Evolutionary conservation across 2,113 vertebrate genomes (phyloP), one percentile per base, ranked within the genome.

Genomic region (Willisornis vidua): DNA sequence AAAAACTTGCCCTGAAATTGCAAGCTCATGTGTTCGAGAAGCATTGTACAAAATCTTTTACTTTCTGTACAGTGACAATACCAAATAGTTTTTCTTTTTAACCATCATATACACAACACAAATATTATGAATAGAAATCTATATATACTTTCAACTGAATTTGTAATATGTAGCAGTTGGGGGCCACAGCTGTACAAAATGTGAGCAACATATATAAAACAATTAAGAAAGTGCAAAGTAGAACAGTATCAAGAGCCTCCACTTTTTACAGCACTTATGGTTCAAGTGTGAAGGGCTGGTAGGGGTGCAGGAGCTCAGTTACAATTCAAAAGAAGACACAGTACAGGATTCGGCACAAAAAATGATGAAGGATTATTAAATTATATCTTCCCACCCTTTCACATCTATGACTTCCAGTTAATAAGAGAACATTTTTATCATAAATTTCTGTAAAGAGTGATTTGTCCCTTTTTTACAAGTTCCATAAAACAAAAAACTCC

Each of bases 101-200:
- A 97, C 96, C 98, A 76, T 96, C 97, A 98, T 98, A 98, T 98
- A 98, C 97, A 98, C 92, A 98, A 97, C 94, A 98, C 92, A 97
- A 97, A 94, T 97, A 96, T 91, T 75, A 97, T 80, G 71, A 96
- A 96, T 96, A 96, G 96, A 96, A 96, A 94, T 94, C 94, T 97
- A 98, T 98, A 98, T 98, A 98, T 98, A 98, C 87, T 97, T 97
- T 73, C 96, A 97, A 97, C 97, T 91, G 66, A 95, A 95, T 93
- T 90, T 89, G 86, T 51, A 93, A 87, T 96, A 95, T 82, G 89
- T 96, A 97, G 96, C 96, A 96, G 94, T 97, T 90, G 94, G 97
- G 97, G 91, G 92, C 92, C 95, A 98, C 97, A 96, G 94, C 96
- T 97, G 91, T 98, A 98, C 97, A 98, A 97, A 96, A 98, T 92